Base-by-base conservation (phyloP, 2,797 vertebrate species). In the Scarus forsteni region DNA sequence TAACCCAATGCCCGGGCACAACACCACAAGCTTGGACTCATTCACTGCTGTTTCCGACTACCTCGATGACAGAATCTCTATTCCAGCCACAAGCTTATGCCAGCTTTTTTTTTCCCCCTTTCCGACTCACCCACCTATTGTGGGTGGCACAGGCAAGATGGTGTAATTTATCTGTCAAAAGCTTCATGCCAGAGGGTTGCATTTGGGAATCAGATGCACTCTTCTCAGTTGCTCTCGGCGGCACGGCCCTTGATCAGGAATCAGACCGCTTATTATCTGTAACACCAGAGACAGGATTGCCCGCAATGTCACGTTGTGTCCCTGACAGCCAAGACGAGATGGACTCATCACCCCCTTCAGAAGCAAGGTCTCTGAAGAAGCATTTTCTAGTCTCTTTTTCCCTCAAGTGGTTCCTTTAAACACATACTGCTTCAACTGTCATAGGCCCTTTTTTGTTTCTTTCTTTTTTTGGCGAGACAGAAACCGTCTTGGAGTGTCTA, bases 81-180 rank as follows among this genome's bases (percentile, higher is more conserved):
- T 87, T 88, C 49, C 70, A 77, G 70, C 80, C 60, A 19, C 8
- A 0, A 52, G 48, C 48, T 58, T 40, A 66, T 69, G 64, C 65
- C 73, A 81, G 74, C 44, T 51, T 77, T 46, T 57, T 55, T 59
- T 66, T 64, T 61, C n/a, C 27, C 27, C 27, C 27, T 58, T 45
- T 58, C n/a, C 48, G 66, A 65, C n/a, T 11, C 42, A 45, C 46
- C 52, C 55, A 65, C 54, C 64, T 63, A 44, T 34, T 43, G 49
- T n/a, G 39, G 70, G 67, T 78, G 71, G 72, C 60, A 16, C 52
- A 52, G 65, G 64, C 49, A 60, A 61, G 66, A 79, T 68, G 56
- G 76, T 79, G 65, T 83, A 86, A 86, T 82, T 74, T 80, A 85
- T 89, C 84, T 77, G 79, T 89, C 88, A 87, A 84, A 88, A 79